A percentile compares a stretch with the other conserved stretches of the same genome.
These are phyloP conservation scores for Bos javanicus DNA, from an alignment of 2,113 vertebrate species.

Conservation along the genomic window DNA sequence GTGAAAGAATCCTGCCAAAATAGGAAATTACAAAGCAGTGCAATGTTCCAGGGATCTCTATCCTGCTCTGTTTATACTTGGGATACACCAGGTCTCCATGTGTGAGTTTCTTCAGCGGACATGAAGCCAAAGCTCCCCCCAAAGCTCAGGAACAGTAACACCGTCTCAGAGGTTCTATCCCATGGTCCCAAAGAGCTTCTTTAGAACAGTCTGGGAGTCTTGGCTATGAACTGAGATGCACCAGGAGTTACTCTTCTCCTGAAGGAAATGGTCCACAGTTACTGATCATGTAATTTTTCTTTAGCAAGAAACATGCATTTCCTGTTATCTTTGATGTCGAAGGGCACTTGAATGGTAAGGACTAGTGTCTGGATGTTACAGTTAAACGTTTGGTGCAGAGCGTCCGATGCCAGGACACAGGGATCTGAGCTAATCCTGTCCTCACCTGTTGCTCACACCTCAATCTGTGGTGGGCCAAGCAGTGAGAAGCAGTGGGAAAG, in stretches of 20 bases:
- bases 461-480: conserved; percentile 24
- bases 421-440: background rate
- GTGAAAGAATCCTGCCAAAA: conserved; percentile 29
- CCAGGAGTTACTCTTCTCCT: background rate
- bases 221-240: background rate
- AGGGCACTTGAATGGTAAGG: background rate
- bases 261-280: background rate
- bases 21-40: background rate
- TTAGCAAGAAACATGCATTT: background rate
- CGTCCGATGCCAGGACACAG: background rate
- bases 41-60: background rate
- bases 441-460: conserved; percentile 37
- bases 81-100: background rate
- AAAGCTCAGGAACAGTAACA: background rate
- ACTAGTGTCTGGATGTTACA: background rate
- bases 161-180: background rate
- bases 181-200: background rate
- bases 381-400: background rate
- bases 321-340: background rate
- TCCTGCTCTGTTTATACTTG: background rate
- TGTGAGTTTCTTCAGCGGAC: background rate
- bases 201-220: background rate
- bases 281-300: background rate
- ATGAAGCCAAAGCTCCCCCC: background rate
- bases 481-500: conserved; percentile 42